Evolutionary conservation across 2,888 invertebrate species (phyloP).

Genomic region (Pseudolycoriella hygida): DNA sequence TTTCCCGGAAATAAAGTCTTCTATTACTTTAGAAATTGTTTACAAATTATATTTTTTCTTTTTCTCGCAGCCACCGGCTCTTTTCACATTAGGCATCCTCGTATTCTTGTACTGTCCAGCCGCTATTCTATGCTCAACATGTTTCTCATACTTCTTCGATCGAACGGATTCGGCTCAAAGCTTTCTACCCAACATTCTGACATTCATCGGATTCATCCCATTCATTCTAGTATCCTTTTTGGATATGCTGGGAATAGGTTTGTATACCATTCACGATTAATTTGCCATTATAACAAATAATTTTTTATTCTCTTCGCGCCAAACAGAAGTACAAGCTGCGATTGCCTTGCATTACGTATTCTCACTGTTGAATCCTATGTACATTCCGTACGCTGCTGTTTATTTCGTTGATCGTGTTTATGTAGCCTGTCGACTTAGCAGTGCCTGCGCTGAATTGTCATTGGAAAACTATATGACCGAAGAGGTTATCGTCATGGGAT

Average conservation of each 20-base stretch:
- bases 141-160: conserved; percentile 63
- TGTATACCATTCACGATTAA: conserved; percentile 18
- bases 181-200: conserved; percentile 57
- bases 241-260: conserved; percentile 54
- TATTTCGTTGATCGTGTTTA: conserved; percentile 68
- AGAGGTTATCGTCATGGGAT: conserved; percentile 49
- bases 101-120: conserved; percentile 55
- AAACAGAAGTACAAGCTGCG: conserved; percentile 46
- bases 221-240: conserved; percentile 52
- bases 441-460: conserved; percentile 44
- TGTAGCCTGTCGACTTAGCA: conserved; percentile 49
- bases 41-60: conserved; percentile 2
- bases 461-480: conserved; percentile 50
- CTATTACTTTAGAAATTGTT: not conserved
- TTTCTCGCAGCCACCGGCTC: conserved; percentile 37
- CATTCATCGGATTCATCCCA: conserved; percentile 56
- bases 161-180: conserved; percentile 69
- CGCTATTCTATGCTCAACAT: conserved; percentile 57
- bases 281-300: not conserved
- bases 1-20: too few relatives aligned
- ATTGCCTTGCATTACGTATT: conserved; percentile 53
- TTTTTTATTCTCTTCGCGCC: conserved; percentile 10
- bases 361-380: conserved; percentile 58
- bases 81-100: conserved; percentile 45
- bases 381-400: conserved; percentile 64